Percentiles rank a stretch among this genome's conserved stretches.
These are phyloP conservation scores for Egretta garzetta DNA, from an alignment of 2,113 vertebrate species.

Conservation along the genomic window DNA sequence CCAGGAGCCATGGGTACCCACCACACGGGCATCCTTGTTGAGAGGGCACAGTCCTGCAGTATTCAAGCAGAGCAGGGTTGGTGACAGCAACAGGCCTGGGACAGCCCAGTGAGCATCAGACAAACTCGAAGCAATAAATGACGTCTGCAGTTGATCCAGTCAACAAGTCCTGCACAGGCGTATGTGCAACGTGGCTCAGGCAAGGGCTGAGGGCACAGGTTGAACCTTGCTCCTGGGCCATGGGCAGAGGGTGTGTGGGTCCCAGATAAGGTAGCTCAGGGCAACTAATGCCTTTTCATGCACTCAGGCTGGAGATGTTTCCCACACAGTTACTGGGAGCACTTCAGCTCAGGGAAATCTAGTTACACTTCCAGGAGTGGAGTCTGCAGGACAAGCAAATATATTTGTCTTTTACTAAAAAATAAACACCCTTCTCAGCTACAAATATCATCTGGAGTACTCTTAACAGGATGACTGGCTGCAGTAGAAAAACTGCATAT, in stretches of 20 bases:
- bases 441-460: background rate
- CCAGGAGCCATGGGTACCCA: background rate
- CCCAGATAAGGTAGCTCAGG: background rate
- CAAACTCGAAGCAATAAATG: background rate
- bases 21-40: accelerated
- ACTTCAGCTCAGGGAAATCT: background rate
- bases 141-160: background rate
- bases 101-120: background rate
- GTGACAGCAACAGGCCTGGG: background rate
- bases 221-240: background rate
- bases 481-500: background rate
- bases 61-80: background rate
- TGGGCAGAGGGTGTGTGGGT: background rate
- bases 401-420: background rate
- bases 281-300: too few relatives aligned
- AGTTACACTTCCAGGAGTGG: background rate
- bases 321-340: background rate
- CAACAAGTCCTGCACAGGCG: background rate
- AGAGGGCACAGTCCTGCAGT: background rate
- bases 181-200: background rate
- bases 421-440: background rate
- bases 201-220: background rate
- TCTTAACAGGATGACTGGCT: background rate
- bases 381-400: background rate
- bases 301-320: background rate